These are phyloP conservation scores for Mantis religiosa DNA, from an alignment of 2,888 invertebrate genomes.

Conservation along the genomic window DNA sequence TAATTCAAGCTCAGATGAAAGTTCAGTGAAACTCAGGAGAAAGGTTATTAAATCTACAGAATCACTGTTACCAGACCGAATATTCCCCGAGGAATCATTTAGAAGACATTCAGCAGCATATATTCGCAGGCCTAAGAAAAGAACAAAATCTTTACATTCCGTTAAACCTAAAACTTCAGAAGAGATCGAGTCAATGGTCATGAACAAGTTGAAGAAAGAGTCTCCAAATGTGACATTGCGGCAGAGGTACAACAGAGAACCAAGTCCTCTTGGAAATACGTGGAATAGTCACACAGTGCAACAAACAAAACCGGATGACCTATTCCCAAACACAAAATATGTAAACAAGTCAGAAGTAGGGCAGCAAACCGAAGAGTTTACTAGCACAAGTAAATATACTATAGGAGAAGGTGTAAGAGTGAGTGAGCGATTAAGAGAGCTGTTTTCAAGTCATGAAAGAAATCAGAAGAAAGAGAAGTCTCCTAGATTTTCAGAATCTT, in stretches of 20 bases:
- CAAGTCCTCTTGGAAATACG: not conserved
- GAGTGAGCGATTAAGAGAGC: not conserved
- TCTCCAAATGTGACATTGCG: not conserved
- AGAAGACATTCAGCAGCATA: not conserved
- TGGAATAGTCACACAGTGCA: slow-evolving; percentile 1
- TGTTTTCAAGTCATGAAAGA: not conserved
- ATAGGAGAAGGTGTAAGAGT: not conserved
- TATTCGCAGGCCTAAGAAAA: not conserved
- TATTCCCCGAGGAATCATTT: not conserved
- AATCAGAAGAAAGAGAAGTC: not conserved
- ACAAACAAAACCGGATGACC: not conserved
- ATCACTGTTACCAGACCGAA: not conserved
- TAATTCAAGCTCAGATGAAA: slow-evolving; percentile 1
- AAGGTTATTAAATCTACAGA: not conserved
- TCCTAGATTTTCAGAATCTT: not conserved
- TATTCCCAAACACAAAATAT: not conserved
- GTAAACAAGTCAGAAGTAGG: not conserved
- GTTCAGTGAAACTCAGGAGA: not conserved
- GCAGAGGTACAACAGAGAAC: not conserved
- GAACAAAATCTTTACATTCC: not conserved
- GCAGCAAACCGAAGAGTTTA: not conserved
- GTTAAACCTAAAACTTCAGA: not conserved
- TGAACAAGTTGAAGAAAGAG: not conserved
- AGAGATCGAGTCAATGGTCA: not conserved
- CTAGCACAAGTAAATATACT: not conserved